Evolutionary conservation across 2,113 vertebrate species (phyloP).

Genomic region (Cyanoramphus novaezelandiae): DNA sequence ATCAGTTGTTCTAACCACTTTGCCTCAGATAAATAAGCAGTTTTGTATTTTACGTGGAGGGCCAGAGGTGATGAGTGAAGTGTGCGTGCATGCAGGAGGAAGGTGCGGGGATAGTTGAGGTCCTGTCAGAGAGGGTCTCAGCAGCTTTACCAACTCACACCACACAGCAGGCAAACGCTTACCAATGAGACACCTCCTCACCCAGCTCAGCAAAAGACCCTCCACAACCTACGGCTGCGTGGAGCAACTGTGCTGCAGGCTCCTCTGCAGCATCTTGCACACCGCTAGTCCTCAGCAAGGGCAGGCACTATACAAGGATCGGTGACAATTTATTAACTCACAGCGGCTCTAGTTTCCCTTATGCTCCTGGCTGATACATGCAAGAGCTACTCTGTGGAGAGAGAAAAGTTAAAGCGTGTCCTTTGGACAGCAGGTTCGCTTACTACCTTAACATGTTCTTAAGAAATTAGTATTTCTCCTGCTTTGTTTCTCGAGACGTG

Average conservation of each 20-base stretch:
- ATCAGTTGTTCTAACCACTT: background rate
- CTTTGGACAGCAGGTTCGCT: background rate
- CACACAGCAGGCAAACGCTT: background rate
- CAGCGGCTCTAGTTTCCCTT: background rate
- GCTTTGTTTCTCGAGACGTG: background rate
- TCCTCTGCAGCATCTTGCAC: background rate
- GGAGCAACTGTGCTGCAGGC: fast-evolving
- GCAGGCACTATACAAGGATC: background rate
- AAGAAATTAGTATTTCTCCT: background rate
- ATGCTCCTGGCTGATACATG: background rate
- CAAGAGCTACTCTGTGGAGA: background rate
- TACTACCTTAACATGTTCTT: fast-evolving
- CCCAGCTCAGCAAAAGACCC: background rate
- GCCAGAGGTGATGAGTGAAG: too few species aligned
- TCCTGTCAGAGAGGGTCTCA: background rate
- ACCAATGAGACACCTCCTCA: background rate
- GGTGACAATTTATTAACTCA: background rate
- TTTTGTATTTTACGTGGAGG: fast-evolving
- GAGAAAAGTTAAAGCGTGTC: background rate
- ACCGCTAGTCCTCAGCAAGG: fast-evolving
- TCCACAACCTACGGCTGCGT: fast-evolving
- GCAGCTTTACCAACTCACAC: background rate
- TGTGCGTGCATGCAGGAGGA: fast-evolving
- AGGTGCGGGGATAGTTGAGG: fast-evolving
- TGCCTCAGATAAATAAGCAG: background rate